Base-by-base conservation (phyloP, 1,140 invertebrate species). In the Ceratosolen solmsi region DNA sequence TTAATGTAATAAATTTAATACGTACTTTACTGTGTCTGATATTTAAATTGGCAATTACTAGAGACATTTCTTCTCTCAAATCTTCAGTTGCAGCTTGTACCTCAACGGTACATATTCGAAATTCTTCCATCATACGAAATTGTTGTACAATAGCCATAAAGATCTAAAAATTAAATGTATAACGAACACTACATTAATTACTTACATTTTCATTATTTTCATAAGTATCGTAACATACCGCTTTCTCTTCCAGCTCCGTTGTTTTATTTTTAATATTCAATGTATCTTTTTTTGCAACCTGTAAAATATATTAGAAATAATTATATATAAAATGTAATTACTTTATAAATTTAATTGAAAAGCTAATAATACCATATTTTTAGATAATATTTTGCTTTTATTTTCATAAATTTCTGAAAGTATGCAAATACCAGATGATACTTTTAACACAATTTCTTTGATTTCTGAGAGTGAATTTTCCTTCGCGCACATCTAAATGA, bases 1-100 rank as follows among this genome's bases (percentile, higher is more conserved):
- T 79, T 65, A 80, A 68, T 63, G 2, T 65, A 51, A 80, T 56
- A 84, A 33, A 65, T 54, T 77, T 60, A 77, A 71, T 78, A 83
- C 84, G 41, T 86, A 90, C 90, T 82, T 87, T 89, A 68, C 88
- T 74, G 68, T 91, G 88, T 49, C 87, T 86, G 68, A 77, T 83
- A 71, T 84, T 86, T 51, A 92, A 89, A 77, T 86, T 87, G 7
- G 81, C 85, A 79, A 88, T 82, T 75, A 91, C 84, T 3, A 82
- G 80, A 65, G 84, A 86, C 33, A 89, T 87, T 86, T 90, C 90
- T 84, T 92, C 90, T 8, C 83, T 84, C n/a, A 92, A 88, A 83
- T 91, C 90, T 86, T 92, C 89, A 25, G 88, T 89, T 25, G 89
- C 87, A 49, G 89, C 87, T 87, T 92, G 91, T 30, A 88, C 89